phyloP scores from a whole-genome alignment of 2,888 invertebrate genomes.

The Hypsopygia costalis region DNA sequence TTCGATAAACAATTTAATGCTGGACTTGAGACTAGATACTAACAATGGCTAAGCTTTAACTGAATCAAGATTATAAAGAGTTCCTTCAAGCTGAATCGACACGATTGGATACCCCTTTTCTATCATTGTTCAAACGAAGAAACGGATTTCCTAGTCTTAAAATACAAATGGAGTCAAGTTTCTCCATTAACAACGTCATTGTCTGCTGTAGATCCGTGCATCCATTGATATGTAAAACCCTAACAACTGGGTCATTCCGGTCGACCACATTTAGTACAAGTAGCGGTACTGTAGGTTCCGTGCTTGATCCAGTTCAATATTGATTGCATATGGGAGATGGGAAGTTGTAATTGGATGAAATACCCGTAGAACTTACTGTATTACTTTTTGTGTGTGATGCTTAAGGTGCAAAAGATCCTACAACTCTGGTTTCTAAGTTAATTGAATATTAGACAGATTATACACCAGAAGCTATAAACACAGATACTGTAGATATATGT shows the following conservation, averaged over 20 bases:
- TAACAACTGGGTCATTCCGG: constrained; percentile 52
- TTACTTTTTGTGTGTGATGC: constrained; percentile 1
- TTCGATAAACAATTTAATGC: no score
- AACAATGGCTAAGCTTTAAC: no score
- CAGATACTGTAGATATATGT: no score
- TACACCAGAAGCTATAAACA: no score
- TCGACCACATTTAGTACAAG: constrained; percentile 49
- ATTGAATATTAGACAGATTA: no score
- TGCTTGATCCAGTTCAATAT: constrained; percentile 15
- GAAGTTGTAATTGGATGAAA: constrained; percentile 42
- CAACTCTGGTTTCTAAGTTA: no score
- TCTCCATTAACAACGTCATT: constrained; percentile 9
- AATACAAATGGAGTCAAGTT: constrained; percentile 7
- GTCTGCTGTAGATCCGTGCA: constrained; percentile 21
- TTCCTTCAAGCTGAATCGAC: no score
- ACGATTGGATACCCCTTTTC: no score
- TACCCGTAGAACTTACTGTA: constrained; percentile 13
- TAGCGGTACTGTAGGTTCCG: constrained; percentile 50
- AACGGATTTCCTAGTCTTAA: constrained; percentile 8
- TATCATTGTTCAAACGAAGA: not conserved
- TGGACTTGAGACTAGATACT: no score
- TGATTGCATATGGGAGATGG: constrained; percentile 20
- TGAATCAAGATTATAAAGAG: no score
- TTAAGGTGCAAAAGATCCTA: not conserved
- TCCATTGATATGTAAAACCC: constrained; percentile 58